phyloP scores from a whole-genome alignment of 2,888 invertebrate species.

The Nephrotoma appendiculata region DNA sequence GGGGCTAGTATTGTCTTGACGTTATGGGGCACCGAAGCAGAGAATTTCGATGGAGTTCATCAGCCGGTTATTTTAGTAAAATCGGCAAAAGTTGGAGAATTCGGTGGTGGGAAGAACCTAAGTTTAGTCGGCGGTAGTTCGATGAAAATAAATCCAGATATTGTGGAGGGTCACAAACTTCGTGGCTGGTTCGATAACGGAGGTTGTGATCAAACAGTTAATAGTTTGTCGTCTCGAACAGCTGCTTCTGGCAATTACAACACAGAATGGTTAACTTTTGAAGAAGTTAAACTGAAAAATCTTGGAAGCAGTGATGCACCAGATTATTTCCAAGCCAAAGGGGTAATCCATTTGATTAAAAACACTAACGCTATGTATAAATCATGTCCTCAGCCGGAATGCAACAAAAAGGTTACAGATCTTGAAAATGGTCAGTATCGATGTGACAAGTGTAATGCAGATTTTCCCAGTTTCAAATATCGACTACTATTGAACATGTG shows the following conservation, averaged over 20 bases:
- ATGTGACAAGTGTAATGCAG: slow-evolving; percentile 89
- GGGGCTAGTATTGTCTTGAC: slow-evolving; percentile 64
- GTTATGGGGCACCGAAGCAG: slow-evolving; percentile 83
- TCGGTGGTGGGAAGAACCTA: slow-evolving; percentile 64
- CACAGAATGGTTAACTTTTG: slow-evolving; percentile 60
- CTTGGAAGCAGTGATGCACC: slow-evolving; percentile 62
- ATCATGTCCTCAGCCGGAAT: slow-evolving; percentile 76
- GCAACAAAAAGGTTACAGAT: slow-evolving; percentile 92
- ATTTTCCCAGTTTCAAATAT: slow-evolving; percentile 74
- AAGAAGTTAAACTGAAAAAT: slow-evolving; percentile 54
- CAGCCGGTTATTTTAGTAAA: slow-evolving; percentile 79
- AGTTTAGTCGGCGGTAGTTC: slow-evolving; percentile 43
- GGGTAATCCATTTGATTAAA: slow-evolving; percentile 60
- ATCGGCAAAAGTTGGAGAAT: slow-evolving; percentile 73
- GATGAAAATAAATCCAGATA: slow-evolving; percentile 74
- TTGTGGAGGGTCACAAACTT: slow-evolving; percentile 70
- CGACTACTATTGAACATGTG: slow-evolving; percentile 63
- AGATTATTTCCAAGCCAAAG: slow-evolving; percentile 69
- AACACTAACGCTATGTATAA: slow-evolving; percentile 78
- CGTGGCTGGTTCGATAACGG: slow-evolving; percentile 85
- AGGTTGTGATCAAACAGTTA: slow-evolving; percentile 45
- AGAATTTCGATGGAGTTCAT: slow-evolving; percentile 58
- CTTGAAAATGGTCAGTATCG: slow-evolving; percentile 74
- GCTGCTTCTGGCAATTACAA: slow-evolving; percentile 35
- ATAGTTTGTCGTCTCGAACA: slow-evolving; percentile 50